Conservation (phyloP, 1,140 invertebrate genomes). For the Ips nitidus region DNA sequence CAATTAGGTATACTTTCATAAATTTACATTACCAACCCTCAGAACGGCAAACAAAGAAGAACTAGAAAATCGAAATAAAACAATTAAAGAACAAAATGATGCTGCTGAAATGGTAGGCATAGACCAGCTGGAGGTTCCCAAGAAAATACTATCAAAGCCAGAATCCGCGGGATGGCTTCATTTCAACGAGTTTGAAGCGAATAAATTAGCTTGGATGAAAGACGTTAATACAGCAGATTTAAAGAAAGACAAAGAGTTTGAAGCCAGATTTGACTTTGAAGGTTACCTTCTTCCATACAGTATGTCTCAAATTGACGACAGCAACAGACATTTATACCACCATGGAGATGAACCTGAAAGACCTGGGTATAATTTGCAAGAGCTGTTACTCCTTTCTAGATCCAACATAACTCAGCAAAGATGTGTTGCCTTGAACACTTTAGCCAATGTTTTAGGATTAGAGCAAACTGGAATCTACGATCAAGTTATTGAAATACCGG, state of each 20-base stretch:
- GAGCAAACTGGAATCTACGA: slow-evolving; percentile 73
- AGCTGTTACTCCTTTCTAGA: slow-evolving; percentile 74
- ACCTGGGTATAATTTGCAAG: slow-evolving; percentile 85
- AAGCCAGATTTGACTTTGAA: slow-evolving; percentile 69
- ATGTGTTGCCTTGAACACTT: slow-evolving; percentile 72
- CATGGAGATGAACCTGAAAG: slow-evolving; percentile 90
- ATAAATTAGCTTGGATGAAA: slow-evolving; percentile 85
- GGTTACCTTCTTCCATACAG: slow-evolving; percentile 70
- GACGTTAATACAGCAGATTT: slow-evolving; percentile 59
- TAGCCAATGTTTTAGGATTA: slow-evolving; percentile 78
- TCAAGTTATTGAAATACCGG: slow-evolving; percentile 61
- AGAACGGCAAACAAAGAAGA: not conserved
- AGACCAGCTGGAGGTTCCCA: slow-evolving; percentile 43
- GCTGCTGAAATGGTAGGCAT: slow-evolving; percentile 39
- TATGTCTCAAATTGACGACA: slow-evolving; percentile 60
- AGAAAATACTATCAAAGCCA: slow-evolving; percentile 62
- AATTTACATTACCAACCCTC: not conserved
- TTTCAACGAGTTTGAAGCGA: slow-evolving; percentile 78
- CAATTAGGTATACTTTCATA: not conserved
- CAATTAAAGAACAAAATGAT: slow-evolving; percentile 46
- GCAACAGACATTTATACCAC: slow-evolving; percentile 76
- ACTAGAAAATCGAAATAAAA: slow-evolving; percentile 43
- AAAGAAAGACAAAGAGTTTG: slow-evolving; percentile 62
- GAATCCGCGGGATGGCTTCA: slow-evolving; percentile 73
- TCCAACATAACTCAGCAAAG: slow-evolving; percentile 77